Evolutionary conservation across 2,113 vertebrate genomes (phyloP).

Genomic region (Lycocorax pyrrhopterus): DNA sequence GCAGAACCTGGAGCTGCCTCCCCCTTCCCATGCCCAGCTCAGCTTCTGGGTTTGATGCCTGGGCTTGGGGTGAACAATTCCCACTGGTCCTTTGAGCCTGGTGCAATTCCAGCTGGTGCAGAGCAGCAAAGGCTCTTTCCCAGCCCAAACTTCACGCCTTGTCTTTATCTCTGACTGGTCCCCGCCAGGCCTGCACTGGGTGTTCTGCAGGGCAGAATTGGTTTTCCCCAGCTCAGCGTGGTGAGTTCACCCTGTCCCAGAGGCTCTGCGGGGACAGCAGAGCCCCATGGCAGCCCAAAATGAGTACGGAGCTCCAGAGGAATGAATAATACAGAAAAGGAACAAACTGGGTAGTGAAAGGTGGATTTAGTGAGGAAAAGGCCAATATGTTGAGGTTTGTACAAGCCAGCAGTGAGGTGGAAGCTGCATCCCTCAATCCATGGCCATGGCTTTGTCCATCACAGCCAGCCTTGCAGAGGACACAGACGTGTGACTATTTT

Average conservation of each 20-base stretch:
- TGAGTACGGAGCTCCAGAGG: not conserved
- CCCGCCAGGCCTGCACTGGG: not conserved
- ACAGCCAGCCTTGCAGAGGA: not conserved
- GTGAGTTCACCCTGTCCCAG: not conserved
- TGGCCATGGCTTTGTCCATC: not conserved
- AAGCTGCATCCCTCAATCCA: not conserved
- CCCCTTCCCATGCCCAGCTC: not conserved
- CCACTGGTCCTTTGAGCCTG: not conserved
- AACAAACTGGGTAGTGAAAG: not conserved
- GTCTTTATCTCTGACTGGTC: not conserved
- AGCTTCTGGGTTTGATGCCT: not conserved
- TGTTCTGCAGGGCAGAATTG: not conserved
- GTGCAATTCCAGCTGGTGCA: not conserved
- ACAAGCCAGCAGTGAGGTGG: not conserved
- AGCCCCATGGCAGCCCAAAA: not conserved
- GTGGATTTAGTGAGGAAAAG: not conserved
- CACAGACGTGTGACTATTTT: not conserved
- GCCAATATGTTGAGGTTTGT: fast-evolving
- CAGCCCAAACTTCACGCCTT: fast-evolving
- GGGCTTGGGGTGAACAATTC: not conserved
- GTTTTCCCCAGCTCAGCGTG: fast-evolving
- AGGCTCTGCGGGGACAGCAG: not conserved
- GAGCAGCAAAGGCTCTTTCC: not conserved
- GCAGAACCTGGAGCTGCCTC: not conserved
- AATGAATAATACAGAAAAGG: not conserved